Conservation (phyloP, 2,113 vertebrate genomes). For the Oncorhynchus gorbuscha region DNA sequence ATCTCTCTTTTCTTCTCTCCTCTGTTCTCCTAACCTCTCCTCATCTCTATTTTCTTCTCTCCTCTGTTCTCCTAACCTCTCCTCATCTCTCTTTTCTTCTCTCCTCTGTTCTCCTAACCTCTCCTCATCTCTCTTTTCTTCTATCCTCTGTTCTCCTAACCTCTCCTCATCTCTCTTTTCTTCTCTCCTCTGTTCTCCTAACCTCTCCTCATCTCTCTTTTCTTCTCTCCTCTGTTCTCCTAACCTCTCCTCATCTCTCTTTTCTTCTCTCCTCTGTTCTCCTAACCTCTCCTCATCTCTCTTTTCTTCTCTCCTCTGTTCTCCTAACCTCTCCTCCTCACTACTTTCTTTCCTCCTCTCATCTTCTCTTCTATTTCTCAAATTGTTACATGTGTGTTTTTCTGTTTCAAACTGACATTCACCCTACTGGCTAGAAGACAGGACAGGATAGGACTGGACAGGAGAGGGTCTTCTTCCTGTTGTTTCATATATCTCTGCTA, state of each 20-base stretch:
- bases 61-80: not conserved
- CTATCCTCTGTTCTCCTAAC: not conserved
- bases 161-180: too few species aligned
- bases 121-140: conserved; percentile 29
- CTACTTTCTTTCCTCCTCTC: not conserved
- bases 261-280: too few species aligned
- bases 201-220: too few species aligned
- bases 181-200: not conserved
- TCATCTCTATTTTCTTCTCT: conserved; percentile 15
- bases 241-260: too few species aligned
- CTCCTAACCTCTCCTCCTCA: not conserved
- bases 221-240: conserved; percentile 5
- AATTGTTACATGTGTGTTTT: too few species aligned
- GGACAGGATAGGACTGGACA: too few species aligned
- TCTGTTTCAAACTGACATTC: too few species aligned
- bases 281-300: too few species aligned
- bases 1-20: conserved; percentile 14
- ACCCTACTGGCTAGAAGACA: too few species aligned
- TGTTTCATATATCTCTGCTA: not conserved
- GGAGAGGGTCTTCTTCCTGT: not conserved
- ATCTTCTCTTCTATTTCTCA: not conserved
- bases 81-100: conserved; percentile 10
- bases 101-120: conserved; percentile 29
- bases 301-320: too few species aligned
- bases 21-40: conserved; percentile 30